phyloP scores from a whole-genome alignment of 2,888 invertebrate species.

The Adela reaumurella region DNA sequence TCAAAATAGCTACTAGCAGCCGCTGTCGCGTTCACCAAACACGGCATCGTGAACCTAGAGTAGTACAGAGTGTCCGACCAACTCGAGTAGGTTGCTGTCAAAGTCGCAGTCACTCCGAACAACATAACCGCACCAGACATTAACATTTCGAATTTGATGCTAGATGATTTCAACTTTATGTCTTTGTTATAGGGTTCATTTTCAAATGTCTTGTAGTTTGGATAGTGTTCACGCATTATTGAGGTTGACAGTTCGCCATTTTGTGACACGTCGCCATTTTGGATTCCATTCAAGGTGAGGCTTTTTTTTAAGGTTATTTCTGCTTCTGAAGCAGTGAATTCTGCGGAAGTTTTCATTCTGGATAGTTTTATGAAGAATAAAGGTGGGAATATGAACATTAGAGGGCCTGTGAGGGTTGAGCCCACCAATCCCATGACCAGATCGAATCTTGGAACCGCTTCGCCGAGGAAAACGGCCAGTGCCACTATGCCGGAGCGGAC shows the following conservation, averaged over 20 bases:
- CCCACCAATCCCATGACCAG: constrained; percentile 83
- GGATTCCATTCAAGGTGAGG: constrained; percentile 4
- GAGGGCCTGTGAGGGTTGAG: constrained; percentile 76
- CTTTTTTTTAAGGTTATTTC: not conserved
- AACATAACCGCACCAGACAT: constrained; percentile 57
- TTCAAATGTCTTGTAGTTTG: constrained; percentile 31
- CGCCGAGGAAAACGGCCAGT: constrained; percentile 71
- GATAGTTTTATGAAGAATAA: constrained; percentile 71
- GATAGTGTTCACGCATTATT: constrained; percentile 16
- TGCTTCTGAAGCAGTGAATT: not conserved
- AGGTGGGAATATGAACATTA: constrained; percentile 82
- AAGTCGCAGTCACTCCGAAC: constrained; percentile 61
- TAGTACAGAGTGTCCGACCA: constrained; percentile 61
- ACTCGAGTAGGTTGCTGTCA: constrained; percentile 69
- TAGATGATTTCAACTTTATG: not conserved
- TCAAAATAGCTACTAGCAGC: constrained; percentile 35
- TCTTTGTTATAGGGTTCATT: constrained; percentile 11
- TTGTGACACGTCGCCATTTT: constrained; percentile 10
- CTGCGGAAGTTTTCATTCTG: constrained; percentile 29
- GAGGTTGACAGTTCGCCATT: constrained; percentile 7
- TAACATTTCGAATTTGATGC: constrained; percentile 29
- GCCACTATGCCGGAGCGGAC: constrained; percentile 67
- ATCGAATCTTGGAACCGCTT: constrained; percentile 81
- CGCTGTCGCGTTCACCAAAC: constrained; percentile 61
- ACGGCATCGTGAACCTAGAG: constrained; percentile 68